Evolutionary conservation across 2,888 invertebrate species (phyloP), one percentile per base, ranked within the genome.

Genomic region (Agrochola litura): DNA sequence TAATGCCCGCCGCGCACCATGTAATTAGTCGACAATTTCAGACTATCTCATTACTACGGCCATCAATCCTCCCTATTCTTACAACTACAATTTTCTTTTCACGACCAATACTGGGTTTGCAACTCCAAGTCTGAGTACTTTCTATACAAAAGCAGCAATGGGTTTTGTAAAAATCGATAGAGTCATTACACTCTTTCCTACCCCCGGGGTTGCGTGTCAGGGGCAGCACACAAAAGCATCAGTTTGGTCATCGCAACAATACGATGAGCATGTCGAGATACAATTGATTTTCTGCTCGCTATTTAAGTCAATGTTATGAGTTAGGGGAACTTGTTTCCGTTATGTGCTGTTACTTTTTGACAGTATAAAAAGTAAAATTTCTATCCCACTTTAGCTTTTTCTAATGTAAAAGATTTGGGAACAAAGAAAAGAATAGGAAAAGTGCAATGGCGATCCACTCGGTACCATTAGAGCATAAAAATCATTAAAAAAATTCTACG

Each of bases 1-100:
- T 95, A 94, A 95, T 90, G 90, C 88, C 91, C 92, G 92, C 91
- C 90, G 90, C 86, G 89, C 92, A 92, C 92, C 91, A 91, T 94
- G 94, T 95, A 95, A 96, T 96, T 96, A 96, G 94, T 89, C 89
- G 88, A 90, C 94, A 93, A 93, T 93, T 91, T 91, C 91, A 88
- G 65, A 88, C 86, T 89, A 89, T 90, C 88, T 90, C 90, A 93
- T 91, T 89, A 90, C 83, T 77, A 63, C 54, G 72, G 63, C n/a
- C 63, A 89, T 85, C 64, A 75, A 76, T 77, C 77, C 80, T 85
- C 74, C 79, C 84, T 73, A 60, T 81, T 71, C 68, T 41, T 1
- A 73, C 61, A 70, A 46, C 70, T 66, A 41, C 49, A 43, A 65
- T 60, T 68, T 65, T 61, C 69, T 73, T 69, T 41, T 56, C 43